Evolutionary conservation across 2,113 vertebrate species (phyloP).

Genomic region (Theristicus caerulescens): DNA sequence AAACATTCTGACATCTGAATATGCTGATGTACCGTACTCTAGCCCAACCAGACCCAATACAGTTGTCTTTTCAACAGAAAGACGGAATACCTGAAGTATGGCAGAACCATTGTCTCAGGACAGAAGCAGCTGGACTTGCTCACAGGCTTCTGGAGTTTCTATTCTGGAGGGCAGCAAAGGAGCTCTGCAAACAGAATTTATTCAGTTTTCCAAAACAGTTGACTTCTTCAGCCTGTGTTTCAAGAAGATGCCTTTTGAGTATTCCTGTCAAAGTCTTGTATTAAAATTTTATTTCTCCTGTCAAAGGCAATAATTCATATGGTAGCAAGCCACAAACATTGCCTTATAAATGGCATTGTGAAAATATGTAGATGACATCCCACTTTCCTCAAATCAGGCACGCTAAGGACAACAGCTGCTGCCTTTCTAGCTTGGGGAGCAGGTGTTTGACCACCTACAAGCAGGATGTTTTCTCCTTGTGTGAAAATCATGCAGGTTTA

Average conservation of each 20-base stretch:
- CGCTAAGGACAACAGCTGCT: constrained; percentile 77
- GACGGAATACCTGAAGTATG: not conserved
- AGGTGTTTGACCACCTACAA: constrained; percentile 80
- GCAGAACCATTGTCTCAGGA: not conserved
- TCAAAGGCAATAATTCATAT: constrained; percentile 35
- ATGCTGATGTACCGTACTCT: not conserved
- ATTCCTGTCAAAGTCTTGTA: constrained; percentile 2
- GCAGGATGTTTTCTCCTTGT: constrained; percentile 61
- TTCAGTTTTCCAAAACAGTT: not conserved
- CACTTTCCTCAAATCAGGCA: constrained; percentile 64
- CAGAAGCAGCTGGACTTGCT: not conserved
- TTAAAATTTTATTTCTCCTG: constrained; percentile 59
- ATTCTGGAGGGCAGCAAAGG: not conserved
- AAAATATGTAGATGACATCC: constrained; percentile 75
- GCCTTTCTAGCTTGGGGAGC: constrained; percentile 61
- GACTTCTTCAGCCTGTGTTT: not conserved
- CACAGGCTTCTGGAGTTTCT: not conserved
- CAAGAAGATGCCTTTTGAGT: not conserved
- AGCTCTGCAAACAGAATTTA: not conserved
- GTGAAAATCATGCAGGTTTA: constrained; percentile 43
- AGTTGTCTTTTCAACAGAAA: not conserved
- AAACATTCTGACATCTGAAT: constrained; percentile 1
- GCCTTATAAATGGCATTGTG: constrained; percentile 54
- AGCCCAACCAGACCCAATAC: not conserved
- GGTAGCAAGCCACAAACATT: constrained; percentile 49